Evolutionary conservation across 2,797 vertebrate species (phyloP), one percentile per base, ranked within the genome.

Genomic region (Cuniculus paca): DNA sequence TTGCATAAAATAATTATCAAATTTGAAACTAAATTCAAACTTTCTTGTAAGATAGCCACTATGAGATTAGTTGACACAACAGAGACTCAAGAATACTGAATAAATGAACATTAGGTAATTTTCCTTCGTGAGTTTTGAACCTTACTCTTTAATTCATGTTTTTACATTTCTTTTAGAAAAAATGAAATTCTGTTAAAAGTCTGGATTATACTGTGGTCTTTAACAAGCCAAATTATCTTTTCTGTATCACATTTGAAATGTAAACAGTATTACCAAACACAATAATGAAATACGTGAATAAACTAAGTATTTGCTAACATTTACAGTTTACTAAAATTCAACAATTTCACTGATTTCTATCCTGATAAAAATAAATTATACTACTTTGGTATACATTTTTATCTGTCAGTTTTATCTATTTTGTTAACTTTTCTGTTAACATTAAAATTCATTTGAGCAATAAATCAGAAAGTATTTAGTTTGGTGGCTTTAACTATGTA

Each of bases 381-480:
- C n/a, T 80, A 60, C 31, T 70, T 79, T 80, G 58, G 54, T 72
- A 83, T 89, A 78, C 14, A 84, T 75, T 83, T 77, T 80, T 90
- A 86, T 65, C 48, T 42, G 36, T 80, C 78, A 72, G 17, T 75
- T 95, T 95, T 94, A 96, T 72, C 63, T 68, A 94, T 78, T 91
- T 87, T 85, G 82, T 60, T 93, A 61, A 95, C 85, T 94, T 98
- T 94, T 95, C 52, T 81, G 85, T 92, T 92, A 90, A 88, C 36
- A 92, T 70, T 68, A 87, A 61, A 72, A 7, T 92, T 91, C 28
- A 36, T 52, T 86, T 88, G 60, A 56, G 88, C 6, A 95, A 12
- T 75, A 97, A 92, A 54, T 83, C 50, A 97, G 68, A 89, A 94
- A 95, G 94, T 63, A 74, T 26, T 96, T 94, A 91, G 36, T 95